phyloP scores from a whole-genome alignment of 2,797 vertebrate species.

The Lacerta bilineata region DNA sequence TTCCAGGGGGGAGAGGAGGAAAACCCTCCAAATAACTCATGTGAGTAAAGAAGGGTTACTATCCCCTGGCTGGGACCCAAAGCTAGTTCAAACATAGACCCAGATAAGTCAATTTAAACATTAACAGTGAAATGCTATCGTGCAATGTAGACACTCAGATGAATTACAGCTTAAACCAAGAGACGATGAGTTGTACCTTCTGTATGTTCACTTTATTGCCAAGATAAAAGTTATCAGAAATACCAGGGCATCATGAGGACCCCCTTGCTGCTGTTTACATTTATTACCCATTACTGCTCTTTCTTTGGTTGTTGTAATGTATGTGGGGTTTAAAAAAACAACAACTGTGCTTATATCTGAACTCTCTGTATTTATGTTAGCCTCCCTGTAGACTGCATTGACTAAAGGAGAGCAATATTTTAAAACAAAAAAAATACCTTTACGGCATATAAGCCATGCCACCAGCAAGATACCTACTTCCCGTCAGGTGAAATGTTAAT shows the following conservation, averaged over 20 bases:
- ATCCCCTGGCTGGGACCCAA: neutral
- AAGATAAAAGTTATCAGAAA: neutral
- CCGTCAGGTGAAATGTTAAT: slow-evolving; percentile 90
- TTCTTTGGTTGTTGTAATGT: no score
- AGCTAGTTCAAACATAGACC: neutral
- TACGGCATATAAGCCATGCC: fast-evolving
- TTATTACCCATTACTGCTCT: neutral
- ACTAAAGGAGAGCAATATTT: neutral
- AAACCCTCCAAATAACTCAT: neutral
- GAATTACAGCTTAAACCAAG: no score
- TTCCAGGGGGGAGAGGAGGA: no score
- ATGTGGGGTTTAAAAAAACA: no score
- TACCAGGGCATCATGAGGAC: neutral
- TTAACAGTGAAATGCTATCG: neutral
- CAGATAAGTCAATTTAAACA: neutral
- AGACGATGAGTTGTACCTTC: no score
- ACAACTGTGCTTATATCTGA: neutral
- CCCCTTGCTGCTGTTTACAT: neutral
- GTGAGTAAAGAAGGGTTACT: neutral
- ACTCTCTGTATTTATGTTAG: neutral
- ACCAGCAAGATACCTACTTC: slow-evolving; percentile 78
- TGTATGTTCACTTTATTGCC: neutral
- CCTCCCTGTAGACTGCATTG: neutral
- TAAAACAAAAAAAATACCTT: neutral
- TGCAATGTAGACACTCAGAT: no score